A percentile compares a stretch with the other conserved stretches of the same genome.
Conservation (phyloP, 1,140 invertebrate species). For the Thalassaphorura encarpata region DNA sequence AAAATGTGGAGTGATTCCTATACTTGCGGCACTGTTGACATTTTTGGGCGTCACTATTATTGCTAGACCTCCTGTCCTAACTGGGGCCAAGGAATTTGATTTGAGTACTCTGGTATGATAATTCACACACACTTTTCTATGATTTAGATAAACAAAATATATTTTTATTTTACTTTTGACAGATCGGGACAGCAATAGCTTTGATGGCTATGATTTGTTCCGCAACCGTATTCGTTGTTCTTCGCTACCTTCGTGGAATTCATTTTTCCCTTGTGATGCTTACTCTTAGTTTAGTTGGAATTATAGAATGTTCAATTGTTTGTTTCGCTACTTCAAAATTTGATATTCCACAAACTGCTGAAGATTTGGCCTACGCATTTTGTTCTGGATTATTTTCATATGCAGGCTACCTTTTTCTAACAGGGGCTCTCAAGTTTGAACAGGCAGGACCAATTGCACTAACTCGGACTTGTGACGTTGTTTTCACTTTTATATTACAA, state of each 20-base stretch:
- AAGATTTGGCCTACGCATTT: slow-evolving; percentile 5
- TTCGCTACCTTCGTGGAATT: slow-evolving; percentile 19
- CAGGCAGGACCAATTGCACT: slow-evolving; percentile 14
- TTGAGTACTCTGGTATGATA: too few species aligned
- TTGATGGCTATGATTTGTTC: slow-evolving; percentile 9
- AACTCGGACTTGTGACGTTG: not conserved
- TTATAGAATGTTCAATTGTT: not conserved
- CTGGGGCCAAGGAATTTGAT: too few species aligned
- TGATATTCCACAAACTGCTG: not conserved
- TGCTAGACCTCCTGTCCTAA: not conserved
- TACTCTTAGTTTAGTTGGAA: slow-evolving; percentile 13
- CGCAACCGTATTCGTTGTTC: slow-evolving; percentile 6
- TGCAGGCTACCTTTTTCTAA: slow-evolving; percentile 19
- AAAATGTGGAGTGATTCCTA: slow-evolving; percentile 72
- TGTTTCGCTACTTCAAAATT: not conserved
- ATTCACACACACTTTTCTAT: not conserved
- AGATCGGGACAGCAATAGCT: slow-evolving; percentile 12
- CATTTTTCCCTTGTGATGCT: slow-evolving; percentile 12
- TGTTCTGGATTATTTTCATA: slow-evolving; percentile 10
- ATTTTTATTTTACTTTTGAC: not conserved
- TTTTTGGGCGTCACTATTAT: slow-evolving; percentile 73
- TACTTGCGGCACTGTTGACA: slow-evolving; percentile 66
- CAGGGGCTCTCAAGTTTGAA: slow-evolving; percentile 22
- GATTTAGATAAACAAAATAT: too few species aligned
- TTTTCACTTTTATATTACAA: not conserved